Percentiles rank a stretch among this genome's conserved stretches.
Conservation (phyloP, 2,888 invertebrate species). For the Cheilosia urbana region DNA sequence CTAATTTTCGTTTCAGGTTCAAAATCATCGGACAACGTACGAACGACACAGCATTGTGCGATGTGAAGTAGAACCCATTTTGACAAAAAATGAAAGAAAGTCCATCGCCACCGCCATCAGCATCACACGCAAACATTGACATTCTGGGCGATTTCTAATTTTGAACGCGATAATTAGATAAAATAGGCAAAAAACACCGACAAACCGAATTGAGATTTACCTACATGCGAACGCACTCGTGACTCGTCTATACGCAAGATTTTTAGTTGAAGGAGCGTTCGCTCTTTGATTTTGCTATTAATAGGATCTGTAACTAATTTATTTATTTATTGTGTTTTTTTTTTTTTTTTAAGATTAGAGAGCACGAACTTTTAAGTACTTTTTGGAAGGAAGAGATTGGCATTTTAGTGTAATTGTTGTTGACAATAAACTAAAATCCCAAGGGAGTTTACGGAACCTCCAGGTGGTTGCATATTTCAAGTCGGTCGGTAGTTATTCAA, state of each 20-base stretch:
- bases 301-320: conserved; percentile 20
- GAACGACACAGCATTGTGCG: background rate
- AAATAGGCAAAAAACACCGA: conserved; percentile 21
- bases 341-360: conserved; percentile 10
- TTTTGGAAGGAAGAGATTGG: conserved; percentile 14
- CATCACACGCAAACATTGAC: conserved; percentile 38
- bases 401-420: background rate
- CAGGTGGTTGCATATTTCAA: background rate
- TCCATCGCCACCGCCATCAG: conserved; percentile 3
- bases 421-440: background rate
- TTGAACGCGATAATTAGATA: conserved; percentile 29
- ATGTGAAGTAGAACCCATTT: background rate
- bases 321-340: conserved; percentile 7
- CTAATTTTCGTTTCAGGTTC: conserved; percentile 45
- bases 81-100: background rate
- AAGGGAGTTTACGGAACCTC: background rate
- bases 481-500: background rate
- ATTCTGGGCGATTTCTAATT: conserved; percentile 52
- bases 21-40: conserved; percentile 36
- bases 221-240: conserved; percentile 21
- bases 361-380: conserved; percentile 36
- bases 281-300: conserved; percentile 21
- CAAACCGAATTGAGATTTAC: conserved; percentile 4
- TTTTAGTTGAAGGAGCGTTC: conserved; percentile 16
- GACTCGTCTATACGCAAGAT: conserved; percentile 23